Evolutionary conservation across 2,113 vertebrate genomes (phyloP), one percentile per base, ranked within the genome.

Genomic region (Falco punctatus): DNA sequence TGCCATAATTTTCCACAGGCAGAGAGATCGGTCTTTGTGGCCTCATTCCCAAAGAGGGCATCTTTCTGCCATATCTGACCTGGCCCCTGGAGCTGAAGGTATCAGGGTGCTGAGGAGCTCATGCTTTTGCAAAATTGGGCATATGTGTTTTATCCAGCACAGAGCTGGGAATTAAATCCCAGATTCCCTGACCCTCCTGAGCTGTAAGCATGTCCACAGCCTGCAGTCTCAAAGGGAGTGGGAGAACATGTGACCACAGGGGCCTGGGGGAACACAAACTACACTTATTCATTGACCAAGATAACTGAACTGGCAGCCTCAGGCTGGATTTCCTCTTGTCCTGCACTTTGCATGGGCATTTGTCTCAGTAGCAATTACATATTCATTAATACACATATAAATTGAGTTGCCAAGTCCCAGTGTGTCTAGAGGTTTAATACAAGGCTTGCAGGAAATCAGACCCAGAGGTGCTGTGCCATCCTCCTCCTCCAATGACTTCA

Each of bases 41-140:
- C 19, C 16, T 57, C 48, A 15, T 67, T 67, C 48, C 64, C 48
- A 57, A 9, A 38, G 17, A 61, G 23, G 48, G 20, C 38, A 78
- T n/a, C 46, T 80, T 64, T 32, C 35, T 35, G 15, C 55, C 4
- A 0, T 5, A 5, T 58, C 30, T 27, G 2, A 6, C 17, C 24
- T 12, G 21, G 11, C 27, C 48, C 20, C 15, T 27, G 33, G 30
- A 88, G 42, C 33, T 15, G 38, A 70, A 38, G 30, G 42, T 44
- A 19, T n/a, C n/a, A 44, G 30, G 20, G 17, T 26, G 40, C 32
- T 74, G 40, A 69, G 59, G 27, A 71, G 48, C 48, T 90, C 6
- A 2, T 33, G 58, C 35, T 54, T 42, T 23, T 51, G 67, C 51
- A 74, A 51, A 83, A 30, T 18, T 38, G 19, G 5, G 33, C 19